Conservation (phyloP, 2,113 vertebrate genomes). For the Euleptes europaea region DNA sequence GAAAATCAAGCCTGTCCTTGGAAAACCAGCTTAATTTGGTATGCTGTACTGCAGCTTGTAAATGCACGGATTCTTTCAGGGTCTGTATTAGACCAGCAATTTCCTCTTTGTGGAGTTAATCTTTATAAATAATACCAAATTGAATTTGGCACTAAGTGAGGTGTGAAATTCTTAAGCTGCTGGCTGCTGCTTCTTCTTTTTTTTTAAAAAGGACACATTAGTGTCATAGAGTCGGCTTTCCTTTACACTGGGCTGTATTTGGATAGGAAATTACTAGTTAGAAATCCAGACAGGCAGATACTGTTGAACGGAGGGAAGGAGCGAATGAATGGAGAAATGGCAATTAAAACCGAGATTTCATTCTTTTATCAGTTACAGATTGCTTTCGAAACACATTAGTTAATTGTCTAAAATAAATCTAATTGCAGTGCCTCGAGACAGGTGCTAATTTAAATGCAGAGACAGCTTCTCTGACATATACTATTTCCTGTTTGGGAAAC, state of each 20-base stretch:
- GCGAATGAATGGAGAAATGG: background rate
- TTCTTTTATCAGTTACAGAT: background rate
- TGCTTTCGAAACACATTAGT: background rate
- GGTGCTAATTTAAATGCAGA: no score
- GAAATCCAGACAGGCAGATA: background rate
- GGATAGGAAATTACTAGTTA: conserved; percentile 25
- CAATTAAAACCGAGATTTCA: conserved; percentile 5
- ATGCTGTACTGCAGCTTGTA: conserved; percentile 51
- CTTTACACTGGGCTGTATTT: background rate
- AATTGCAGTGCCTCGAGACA: background rate
- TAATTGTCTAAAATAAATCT: background rate
- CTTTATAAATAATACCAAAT: conserved; percentile 41
- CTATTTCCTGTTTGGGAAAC: no score
- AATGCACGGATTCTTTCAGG: conserved; percentile 47
- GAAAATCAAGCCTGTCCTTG: conserved; percentile 58
- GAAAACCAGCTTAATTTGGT: conserved; percentile 61
- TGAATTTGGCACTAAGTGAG: conserved; percentile 48
- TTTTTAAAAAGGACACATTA: conserved; percentile 4
- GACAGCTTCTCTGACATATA: no score
- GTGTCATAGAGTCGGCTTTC: background rate
- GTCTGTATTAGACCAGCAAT: conserved; percentile 44
- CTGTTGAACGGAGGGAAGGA: background rate
- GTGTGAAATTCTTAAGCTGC: conserved; percentile 56
- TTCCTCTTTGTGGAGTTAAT: conserved; percentile 55
- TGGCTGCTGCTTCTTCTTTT: background rate